A percentile compares a stretch with the other conserved stretches of the same genome.
phyloP scores from a whole-genome alignment of 2,113 vertebrate genomes.

The Serinus canaria region DNA sequence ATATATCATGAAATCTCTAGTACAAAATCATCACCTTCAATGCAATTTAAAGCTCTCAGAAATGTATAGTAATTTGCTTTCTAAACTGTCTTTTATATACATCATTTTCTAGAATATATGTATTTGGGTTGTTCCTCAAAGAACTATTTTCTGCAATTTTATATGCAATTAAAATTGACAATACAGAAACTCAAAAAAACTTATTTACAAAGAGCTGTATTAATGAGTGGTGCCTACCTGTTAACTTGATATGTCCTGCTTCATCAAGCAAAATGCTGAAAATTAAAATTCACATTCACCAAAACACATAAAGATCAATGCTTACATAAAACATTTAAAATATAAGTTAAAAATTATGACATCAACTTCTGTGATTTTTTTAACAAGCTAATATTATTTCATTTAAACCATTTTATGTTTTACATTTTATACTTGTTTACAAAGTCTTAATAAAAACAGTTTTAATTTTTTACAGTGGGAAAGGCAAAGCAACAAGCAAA shows the following conservation, averaged over 20 bases:
- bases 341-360: neutral
- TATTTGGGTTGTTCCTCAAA: neutral
- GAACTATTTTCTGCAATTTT: neutral
- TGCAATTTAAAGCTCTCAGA: neutral
- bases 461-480: neutral
- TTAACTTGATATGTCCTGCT: conserved; percentile 99
- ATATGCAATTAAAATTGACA: neutral
- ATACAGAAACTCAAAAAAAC: neutral
- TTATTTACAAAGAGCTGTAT: neutral
- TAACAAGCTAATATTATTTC: neutral
- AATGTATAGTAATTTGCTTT: neutral
- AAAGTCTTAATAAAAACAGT: neutral
- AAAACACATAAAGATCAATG: conserved; percentile 72
- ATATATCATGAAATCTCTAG: neutral
- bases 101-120: rapidly evolving
- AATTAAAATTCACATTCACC: conserved; percentile 87
- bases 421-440: neutral
- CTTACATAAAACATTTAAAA: conserved; percentile 51
- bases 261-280: conserved; percentile 99
- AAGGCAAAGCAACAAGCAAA: conserved; percentile 39
- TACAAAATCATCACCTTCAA: neutral
- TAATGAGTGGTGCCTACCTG: conserved; percentile 81
- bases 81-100: neutral
- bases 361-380: neutral
- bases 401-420: neutral